These are phyloP conservation scores for Eudemis profundana DNA, from an alignment of 2,888 invertebrate species.

Conservation along the genomic window DNA sequence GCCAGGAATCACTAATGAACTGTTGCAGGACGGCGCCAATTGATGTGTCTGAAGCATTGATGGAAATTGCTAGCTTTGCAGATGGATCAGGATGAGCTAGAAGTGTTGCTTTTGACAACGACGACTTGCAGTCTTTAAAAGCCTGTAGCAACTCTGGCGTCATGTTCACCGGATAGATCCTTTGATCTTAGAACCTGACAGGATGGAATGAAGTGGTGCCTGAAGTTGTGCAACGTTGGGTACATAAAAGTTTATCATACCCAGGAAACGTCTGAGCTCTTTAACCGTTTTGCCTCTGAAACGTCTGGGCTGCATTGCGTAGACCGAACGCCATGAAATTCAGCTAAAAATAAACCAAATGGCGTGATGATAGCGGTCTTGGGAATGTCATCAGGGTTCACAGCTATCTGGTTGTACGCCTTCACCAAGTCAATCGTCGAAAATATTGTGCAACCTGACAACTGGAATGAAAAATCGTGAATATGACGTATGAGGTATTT, in stretches of 20 bases:
- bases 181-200: not conserved
- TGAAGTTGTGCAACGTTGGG: slow-evolving; percentile 46
- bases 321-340: slow-evolving; percentile 52
- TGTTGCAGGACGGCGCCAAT: slow-evolving; percentile 16
- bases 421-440: no score
- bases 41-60: slow-evolving; percentile 11
- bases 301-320: slow-evolving; percentile 61
- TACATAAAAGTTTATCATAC: slow-evolving; percentile 50
- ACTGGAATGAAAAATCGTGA: slow-evolving; percentile 19
- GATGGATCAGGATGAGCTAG: slow-evolving; percentile 8
- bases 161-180: slow-evolving; percentile 4
- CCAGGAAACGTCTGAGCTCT: slow-evolving; percentile 47
- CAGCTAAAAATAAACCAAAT: slow-evolving; percentile 10
- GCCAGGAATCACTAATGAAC: not conserved
- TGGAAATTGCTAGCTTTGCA: slow-evolving; percentile 4
- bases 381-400: slow-evolving; percentile 4
- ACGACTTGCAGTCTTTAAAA: slow-evolving; percentile 9
- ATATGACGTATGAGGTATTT: slow-evolving; percentile 40
- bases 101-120: slow-evolving; percentile 3
- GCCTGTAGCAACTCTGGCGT: slow-evolving; percentile 1
- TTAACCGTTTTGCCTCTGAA: slow-evolving; percentile 55
- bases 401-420: no score
- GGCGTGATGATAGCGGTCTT: slow-evolving; percentile 6
- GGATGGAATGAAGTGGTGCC: slow-evolving; percentile 32
- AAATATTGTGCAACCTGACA: no score